phyloP scores from a whole-genome alignment of 2,113 vertebrate genomes.

The Delphinus delphis region DNA sequence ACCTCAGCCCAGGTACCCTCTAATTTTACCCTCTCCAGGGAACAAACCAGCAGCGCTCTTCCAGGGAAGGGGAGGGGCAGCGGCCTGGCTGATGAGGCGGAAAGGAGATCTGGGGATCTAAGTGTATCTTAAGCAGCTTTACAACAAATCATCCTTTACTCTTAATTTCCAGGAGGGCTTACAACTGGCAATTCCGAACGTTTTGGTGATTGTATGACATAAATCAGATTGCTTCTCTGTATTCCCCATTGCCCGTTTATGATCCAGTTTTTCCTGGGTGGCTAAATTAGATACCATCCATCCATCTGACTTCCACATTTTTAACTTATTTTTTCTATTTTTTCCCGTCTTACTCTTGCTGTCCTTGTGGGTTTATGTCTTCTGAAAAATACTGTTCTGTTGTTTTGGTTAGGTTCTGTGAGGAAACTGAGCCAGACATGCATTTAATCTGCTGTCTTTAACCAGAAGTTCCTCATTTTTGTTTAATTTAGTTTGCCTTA shows the following conservation, averaged over 20 bases:
- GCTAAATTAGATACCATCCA: not conserved
- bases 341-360: not conserved
- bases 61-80: not conserved
- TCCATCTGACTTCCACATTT: not conserved
- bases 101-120: not conserved
- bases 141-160: not conserved
- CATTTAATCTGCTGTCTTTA: not conserved
- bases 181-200: not conserved
- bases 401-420: not conserved
- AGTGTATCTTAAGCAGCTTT: not conserved
- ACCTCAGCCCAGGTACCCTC: not conserved
- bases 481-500: not conserved
- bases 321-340: not conserved
- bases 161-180: not conserved
- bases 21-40: not conserved
- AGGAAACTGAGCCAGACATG: not conserved
- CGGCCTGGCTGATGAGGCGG: not conserved
- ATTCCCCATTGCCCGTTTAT: not conserved
- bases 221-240: not conserved
- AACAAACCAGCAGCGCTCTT: not conserved
- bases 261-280: not conserved
- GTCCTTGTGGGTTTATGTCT: not conserved
- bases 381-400: not conserved
- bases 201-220: not conserved
- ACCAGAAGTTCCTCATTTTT: not conserved